These are phyloP conservation scores for Syngnathus floridae DNA, from an alignment of 2,113 vertebrate species.

Conservation along the genomic window DNA sequence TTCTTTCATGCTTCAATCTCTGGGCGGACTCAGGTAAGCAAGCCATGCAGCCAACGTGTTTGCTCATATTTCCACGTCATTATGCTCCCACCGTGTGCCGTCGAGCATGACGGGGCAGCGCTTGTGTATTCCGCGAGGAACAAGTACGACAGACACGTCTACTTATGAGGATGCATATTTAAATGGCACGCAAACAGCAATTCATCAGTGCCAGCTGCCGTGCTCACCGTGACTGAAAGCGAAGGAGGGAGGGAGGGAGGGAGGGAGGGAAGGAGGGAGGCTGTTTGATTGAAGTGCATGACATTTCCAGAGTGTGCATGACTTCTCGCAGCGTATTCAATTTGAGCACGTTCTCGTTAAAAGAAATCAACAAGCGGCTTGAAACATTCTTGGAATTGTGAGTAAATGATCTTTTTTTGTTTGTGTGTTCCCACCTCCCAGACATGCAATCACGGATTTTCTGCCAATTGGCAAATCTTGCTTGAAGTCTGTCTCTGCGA, in stretches of 20 bases:
- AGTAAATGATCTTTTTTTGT: too few relatives aligned
- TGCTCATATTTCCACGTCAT: not conserved
- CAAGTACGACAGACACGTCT: constrained; percentile 35
- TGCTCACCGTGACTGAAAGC: constrained; percentile 4
- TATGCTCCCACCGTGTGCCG: not conserved
- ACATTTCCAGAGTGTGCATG: constrained; percentile 16
- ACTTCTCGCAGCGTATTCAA: constrained; percentile 28
- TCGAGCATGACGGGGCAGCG: constrained; percentile 18
- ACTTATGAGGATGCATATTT: constrained; percentile 22
- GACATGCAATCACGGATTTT: constrained; percentile 21
- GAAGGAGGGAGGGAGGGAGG: too few relatives aligned
- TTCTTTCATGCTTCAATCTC: constrained; percentile 36
- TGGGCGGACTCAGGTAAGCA: constrained; percentile 52
- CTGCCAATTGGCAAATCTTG: not conserved
- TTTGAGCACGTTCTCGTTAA: constrained; percentile 10
- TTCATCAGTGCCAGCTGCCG: constrained; percentile 39
- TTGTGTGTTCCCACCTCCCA: too few relatives aligned
- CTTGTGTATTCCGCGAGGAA: constrained; percentile 16
- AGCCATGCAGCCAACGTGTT: constrained; percentile 1
- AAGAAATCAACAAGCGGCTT: constrained; percentile 1
- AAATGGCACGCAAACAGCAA: constrained; percentile 14
- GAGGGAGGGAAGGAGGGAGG: not conserved
- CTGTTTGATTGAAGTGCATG: constrained; percentile 25
- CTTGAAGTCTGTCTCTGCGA: not conserved
- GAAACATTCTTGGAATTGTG: not conserved